These are phyloP conservation scores for Penaeus chinensis DNA, from an alignment of 1,140 invertebrate species.

Conservation along the genomic window DNA sequence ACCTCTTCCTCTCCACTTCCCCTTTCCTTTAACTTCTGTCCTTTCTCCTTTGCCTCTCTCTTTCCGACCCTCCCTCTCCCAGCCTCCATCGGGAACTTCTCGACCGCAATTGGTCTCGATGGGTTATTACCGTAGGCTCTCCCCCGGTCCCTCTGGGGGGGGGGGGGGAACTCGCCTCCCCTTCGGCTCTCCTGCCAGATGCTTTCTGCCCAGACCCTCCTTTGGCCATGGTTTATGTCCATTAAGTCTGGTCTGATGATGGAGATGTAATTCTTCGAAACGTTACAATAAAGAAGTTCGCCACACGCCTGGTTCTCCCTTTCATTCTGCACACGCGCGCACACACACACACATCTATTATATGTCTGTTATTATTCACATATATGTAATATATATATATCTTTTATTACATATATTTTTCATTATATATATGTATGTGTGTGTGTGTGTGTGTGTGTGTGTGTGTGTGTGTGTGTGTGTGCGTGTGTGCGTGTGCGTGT, in stretches of 20 bases:
- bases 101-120: no score
- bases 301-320: no score
- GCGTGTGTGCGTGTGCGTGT: no score
- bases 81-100: not conserved
- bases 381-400: constrained; percentile 13
- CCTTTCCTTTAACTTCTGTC: not conserved
- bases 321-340: not conserved
- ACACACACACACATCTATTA: not conserved
- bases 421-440: not conserved
- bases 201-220: no score
- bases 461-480: not conserved
- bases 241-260: no score
- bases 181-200: no score
- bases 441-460: not conserved
- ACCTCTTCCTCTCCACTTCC: constrained; percentile 2
- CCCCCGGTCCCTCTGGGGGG: no score
- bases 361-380: not conserved
- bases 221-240: no score
- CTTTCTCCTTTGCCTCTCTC: not conserved
- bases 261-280: no score
- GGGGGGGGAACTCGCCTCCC: no score
- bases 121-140: no score
- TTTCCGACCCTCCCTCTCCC: not conserved
- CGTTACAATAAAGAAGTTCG: no score
- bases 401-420: not conserved